Percentiles rank a stretch among this genome's conserved stretches.
These are phyloP conservation scores for Rhynchomys soricoides DNA, from an alignment of 2,113 vertebrate genomes.

Conservation along the genomic window DNA sequence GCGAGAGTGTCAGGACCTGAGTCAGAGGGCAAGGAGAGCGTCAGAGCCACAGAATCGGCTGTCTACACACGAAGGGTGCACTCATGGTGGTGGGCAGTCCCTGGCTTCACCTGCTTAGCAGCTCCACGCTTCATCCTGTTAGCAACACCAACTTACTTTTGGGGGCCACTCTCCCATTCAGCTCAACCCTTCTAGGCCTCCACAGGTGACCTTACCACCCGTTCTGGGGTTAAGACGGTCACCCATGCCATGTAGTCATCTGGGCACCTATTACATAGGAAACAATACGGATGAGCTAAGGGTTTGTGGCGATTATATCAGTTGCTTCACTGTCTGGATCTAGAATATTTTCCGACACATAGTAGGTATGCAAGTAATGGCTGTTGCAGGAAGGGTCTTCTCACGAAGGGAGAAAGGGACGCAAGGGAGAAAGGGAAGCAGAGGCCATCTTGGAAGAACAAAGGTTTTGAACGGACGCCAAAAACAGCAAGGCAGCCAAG, in stretches of 20 bases:
- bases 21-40: accelerated
- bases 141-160: accelerated
- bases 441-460: accelerated
- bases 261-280: background rate
- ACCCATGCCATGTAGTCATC: accelerated
- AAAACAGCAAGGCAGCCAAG: accelerated
- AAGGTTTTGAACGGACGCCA: accelerated
- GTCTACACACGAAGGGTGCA: accelerated
- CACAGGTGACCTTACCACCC: background rate
- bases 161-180: accelerated
- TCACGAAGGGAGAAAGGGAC: too few relatives aligned
- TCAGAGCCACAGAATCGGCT: background rate
- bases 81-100: accelerated
- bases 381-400: accelerated
- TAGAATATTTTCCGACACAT: background rate
- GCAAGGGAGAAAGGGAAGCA: too few relatives aligned
- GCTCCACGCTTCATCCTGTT: accelerated
- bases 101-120: accelerated
- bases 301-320: accelerated
- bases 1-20: too few relatives aligned
- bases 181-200: accelerated
- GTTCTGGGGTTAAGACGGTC: background rate
- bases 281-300: too few relatives aligned
- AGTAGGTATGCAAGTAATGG: too few relatives aligned
- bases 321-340: background rate